A percentile compares a stretch with the other conserved stretches of the same genome.
Evolutionary conservation across 2,797 vertebrate species (phyloP).

Genomic region (Nyctalus aviator): DNA sequence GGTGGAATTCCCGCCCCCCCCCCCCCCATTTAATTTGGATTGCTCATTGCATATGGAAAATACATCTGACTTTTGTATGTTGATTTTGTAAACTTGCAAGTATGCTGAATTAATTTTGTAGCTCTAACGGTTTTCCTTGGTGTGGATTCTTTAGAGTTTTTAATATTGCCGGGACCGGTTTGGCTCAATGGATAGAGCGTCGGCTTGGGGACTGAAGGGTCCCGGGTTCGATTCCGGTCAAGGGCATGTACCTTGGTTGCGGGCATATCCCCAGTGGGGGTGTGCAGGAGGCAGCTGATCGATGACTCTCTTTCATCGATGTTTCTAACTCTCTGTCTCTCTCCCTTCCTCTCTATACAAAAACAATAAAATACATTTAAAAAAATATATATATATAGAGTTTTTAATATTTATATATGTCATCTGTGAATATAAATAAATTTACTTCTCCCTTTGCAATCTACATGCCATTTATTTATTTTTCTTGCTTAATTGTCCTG

Average conservation of each 20-base stretch:
- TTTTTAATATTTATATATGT: neutral
- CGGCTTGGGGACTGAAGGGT: too few species aligned
- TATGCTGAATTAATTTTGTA: conserved; percentile 34
- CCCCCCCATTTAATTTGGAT: neutral
- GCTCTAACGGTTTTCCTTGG: neutral
- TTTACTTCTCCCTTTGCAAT: conserved; percentile 45
- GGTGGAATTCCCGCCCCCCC: neutral
- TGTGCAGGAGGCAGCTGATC: too few species aligned
- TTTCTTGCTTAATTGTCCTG: conserved; percentile 22
- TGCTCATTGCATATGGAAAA: neutral
- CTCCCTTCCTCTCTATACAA: too few species aligned
- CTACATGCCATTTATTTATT: neutral
- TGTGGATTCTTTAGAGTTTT: neutral
- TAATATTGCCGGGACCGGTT: too few species aligned
- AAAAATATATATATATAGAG: too few species aligned
- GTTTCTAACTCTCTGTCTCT: too few species aligned
- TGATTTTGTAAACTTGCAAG: conserved; percentile 4
- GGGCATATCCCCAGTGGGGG: too few species aligned
- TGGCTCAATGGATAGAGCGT: too few species aligned
- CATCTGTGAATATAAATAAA: neutral
- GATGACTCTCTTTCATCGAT: too few species aligned
- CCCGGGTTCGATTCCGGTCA: too few species aligned
- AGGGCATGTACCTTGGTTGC: too few species aligned
- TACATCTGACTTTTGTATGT: neutral
- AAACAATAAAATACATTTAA: too few species aligned